Conservation (phyloP, 1,140 invertebrate species). For the Calliopsis andreniformis region DNA sequence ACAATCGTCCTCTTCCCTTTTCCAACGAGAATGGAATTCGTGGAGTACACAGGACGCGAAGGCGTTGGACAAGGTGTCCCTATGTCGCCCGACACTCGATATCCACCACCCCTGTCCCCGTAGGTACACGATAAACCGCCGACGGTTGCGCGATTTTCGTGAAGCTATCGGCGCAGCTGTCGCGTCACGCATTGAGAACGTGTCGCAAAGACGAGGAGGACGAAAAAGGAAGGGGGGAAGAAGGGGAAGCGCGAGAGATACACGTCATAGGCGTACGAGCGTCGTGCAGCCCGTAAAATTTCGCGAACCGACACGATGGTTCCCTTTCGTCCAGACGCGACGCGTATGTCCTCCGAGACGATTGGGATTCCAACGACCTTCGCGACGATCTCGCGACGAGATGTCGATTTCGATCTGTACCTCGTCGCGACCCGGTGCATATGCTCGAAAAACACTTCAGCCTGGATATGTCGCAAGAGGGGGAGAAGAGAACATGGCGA, state of each 20-base stretch:
- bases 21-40: background rate
- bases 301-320: no score
- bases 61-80: constrained; percentile 11
- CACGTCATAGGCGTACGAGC: constrained; percentile 20
- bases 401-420: background rate
- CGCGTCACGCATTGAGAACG: constrained; percentile 45
- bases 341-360: background rate
- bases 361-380: background rate
- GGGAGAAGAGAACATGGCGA: constrained; percentile 21
- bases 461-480: background rate
- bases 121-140: constrained; percentile 34
- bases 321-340: background rate
- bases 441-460: background rate
- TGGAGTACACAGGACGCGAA: background rate
- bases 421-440: background rate
- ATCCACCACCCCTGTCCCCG: background rate
- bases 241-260: background rate
- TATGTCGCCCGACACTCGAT: constrained; percentile 25
- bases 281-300: constrained; percentile 3
- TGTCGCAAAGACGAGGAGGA: constrained; percentile 20
- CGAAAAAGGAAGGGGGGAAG: background rate
- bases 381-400: background rate
- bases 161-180: constrained; percentile 49
- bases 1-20: background rate
- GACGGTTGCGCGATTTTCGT: constrained; percentile 51